These are phyloP conservation scores for Tinamus guttatus DNA, from an alignment of 2,113 vertebrate genomes.

Conservation along the genomic window DNA sequence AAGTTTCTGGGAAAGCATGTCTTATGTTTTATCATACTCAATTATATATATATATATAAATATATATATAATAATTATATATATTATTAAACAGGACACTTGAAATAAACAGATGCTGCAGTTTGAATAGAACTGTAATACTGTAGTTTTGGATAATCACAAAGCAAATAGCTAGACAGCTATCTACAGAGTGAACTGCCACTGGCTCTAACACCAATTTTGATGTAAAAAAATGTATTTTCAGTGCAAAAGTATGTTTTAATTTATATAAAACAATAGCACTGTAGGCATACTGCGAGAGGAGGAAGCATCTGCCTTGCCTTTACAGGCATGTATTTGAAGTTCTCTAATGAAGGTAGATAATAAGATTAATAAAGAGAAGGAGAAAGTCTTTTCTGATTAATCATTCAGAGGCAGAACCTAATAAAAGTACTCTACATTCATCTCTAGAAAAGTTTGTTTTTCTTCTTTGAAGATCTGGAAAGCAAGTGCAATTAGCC, in stretches of 20 bases:
- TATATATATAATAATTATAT: too few relatives aligned
- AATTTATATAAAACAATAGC: not conserved
- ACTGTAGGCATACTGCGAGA: not conserved
- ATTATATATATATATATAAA: too few relatives aligned
- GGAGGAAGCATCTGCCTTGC: not conserved
- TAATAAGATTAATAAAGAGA: not conserved
- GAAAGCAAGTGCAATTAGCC: not conserved
- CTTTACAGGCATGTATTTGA: not conserved
- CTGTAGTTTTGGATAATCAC: not conserved
- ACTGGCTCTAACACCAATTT: not conserved
- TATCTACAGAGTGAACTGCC: not conserved
- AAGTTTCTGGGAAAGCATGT: not conserved
- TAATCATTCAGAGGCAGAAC: not conserved
- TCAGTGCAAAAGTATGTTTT: not conserved
- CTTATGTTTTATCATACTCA: not conserved
- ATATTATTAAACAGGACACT: not conserved
- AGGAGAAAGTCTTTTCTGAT: not conserved
- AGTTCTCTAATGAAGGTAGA: not conserved
- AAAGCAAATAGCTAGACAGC: not conserved
- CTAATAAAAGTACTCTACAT: not conserved
- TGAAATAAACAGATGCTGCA: not conserved
- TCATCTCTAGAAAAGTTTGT: not conserved
- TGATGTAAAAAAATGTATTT: not conserved
- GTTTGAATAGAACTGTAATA: not conserved
- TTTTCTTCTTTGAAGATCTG: not conserved